Evolutionary conservation across 2,113 vertebrate species (phyloP), one percentile per base, ranked within the genome.

Genomic region (Alethe castanea): DNA sequence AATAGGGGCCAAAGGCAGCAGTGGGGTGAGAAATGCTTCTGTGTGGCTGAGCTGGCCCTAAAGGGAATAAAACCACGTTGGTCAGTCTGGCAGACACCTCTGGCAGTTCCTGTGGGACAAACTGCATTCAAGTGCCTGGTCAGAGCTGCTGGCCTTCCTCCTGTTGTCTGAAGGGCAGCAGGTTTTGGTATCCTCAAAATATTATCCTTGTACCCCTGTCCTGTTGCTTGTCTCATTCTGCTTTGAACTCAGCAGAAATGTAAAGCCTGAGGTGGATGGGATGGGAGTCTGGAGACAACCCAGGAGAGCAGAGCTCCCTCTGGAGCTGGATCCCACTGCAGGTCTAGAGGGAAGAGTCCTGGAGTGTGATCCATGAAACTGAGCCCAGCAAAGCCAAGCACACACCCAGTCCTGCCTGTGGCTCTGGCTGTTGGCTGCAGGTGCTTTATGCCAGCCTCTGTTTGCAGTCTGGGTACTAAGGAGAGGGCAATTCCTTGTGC

Each of bases 221-320:
- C n/a, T 52, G 17, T 2, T 57, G 26, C 59, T 93, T 15, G 29
- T 23, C n/a, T 38, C 42, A 8, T 8, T 69, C 31, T 81, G 61
- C 52, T n/a, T 4, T 0, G 1, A 83, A 19, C 53, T 57, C 44
- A 24, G 53, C 26, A 12, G 81, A 36, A 48, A n/a, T 1, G 4
- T 2, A 29, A 67, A 84, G 50, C 40, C 67, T 54, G 60, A 52
- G 69, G 67, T 53, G 40, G 36, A 3, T 29, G 69, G 23, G 52
- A 56, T 29, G 36, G 48, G 50, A 36, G 56, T 5, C 2, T 85
- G 79, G 88, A 48, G 47, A 44, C 47, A 92, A 16, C 1, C 20
- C 56, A 70, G n/a, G 28, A 1, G 14, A 73, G 73, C 45, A 78
- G 56, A 85, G 23, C 60, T 47, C 42, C 82, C 74, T 45, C 57